These are phyloP conservation scores for Pseudococcus jackbeardsleyi DNA, from an alignment of 2,888 invertebrate genomes.

Conservation along the genomic window DNA sequence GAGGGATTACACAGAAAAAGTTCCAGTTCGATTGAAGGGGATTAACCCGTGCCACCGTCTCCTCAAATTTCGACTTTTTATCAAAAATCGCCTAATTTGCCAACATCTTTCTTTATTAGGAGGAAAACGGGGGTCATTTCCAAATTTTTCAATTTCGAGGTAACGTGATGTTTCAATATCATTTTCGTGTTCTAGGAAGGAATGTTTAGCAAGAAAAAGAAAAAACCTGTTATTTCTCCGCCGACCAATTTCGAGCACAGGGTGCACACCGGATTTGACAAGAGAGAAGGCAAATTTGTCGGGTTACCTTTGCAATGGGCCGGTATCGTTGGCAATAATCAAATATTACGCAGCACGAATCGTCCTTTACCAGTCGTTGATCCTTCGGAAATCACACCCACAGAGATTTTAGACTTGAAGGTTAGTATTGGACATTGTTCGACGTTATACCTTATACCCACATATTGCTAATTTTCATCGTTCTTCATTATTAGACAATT, in stretches of 20 bases:
- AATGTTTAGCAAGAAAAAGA: conserved; percentile 95
- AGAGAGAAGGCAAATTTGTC: conserved; percentile 93
- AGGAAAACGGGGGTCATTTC: too few relatives aligned
- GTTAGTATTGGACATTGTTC: conserved; percentile 67
- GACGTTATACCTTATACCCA: not conserved
- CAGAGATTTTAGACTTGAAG: conserved; percentile 92
- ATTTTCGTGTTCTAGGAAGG: conserved; percentile 56
- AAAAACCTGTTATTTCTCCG: conserved; percentile 96
- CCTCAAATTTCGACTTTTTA: too few relatives aligned
- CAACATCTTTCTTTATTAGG: too few relatives aligned
- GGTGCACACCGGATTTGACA: conserved; percentile 98
- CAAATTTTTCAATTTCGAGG: not conserved
- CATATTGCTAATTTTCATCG: conserved; percentile 58
- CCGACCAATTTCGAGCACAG: conserved; percentile 99
- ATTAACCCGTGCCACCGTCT: too few relatives aligned
- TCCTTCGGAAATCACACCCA: conserved; percentile 96
- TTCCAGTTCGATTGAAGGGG: too few relatives aligned
- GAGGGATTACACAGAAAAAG: too few relatives aligned
- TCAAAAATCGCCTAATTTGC: too few relatives aligned
- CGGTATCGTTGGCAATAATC: conserved; percentile 91
- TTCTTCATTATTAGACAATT: conserved; percentile 76
- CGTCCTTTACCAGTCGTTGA: conserved; percentile 94
- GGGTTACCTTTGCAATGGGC: conserved; percentile 98
- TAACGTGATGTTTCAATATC: not conserved
- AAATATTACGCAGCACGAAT: conserved; percentile 87